Evolutionary conservation across 1,140 invertebrate species (phyloP), one percentile per base, ranked within the genome.

Genomic region (Bombus pyrosoma): DNA sequence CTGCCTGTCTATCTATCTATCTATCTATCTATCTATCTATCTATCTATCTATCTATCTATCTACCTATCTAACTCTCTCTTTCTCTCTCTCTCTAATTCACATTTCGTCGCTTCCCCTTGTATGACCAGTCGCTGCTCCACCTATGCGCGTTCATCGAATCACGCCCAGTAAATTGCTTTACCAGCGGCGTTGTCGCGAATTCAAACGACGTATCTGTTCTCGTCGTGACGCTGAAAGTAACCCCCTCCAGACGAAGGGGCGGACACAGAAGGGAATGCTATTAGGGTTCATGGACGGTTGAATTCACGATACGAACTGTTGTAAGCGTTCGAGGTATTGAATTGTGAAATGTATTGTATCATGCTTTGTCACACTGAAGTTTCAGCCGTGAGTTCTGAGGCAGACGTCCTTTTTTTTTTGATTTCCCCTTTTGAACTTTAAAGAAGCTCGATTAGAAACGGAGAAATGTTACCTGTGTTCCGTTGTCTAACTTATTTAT

Each of bases 111-210:
- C 43, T n/a, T 53, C 43, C 80, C 25, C 28, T 25, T 73, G 13
- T 32, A 18, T 64, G 62, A n/a, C 28, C 28, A 13, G 59, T 62
- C 28, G 13, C n/a, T 15, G 10, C 25, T 34, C 43, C 43, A 83
- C 34, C 81, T 69, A 57, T 39, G 81, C 66, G 12, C 43, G 43
- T 41, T 57, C 74, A 39, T 69, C 74, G 81, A 77, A 83, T 83
- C 81, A 57, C 64, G 34, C 12, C n/a, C n/a, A 34, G 81, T 53
- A 57, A 83, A 83, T 83, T 69, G 74, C 43, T 78, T 83, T n/a
- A 64, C 71, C 39, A 57, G 12, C 43, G 25, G 32, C 43, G 34
- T 25, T 76, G 43, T 69, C 64, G 69, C 72, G 39, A 71, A 72
- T 80, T 43, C 25, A 43, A 84, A 84, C 76, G 83, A 53, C 59